These are phyloP conservation scores for Oxyura jamaicensis DNA, from an alignment of 2,113 vertebrate genomes.

Conservation along the genomic window DNA sequence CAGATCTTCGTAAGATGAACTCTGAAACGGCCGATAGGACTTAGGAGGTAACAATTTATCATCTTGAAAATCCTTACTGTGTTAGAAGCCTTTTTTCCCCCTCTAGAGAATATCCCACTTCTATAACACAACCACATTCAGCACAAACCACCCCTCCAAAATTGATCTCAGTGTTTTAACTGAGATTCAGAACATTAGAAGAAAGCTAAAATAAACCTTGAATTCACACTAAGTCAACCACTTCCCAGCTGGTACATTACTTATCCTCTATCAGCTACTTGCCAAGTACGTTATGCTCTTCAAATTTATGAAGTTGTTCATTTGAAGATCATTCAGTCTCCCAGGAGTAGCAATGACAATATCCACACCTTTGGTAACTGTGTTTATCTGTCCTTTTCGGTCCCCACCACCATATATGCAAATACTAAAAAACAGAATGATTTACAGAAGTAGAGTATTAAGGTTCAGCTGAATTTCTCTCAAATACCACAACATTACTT, in stretches of 20 bases:
- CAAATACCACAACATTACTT: background rate
- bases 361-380: constrained; percentile 87
- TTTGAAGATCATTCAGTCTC: constrained; percentile 92
- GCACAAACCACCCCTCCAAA: background rate
- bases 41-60: background rate
- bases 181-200: background rate
- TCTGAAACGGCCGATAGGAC: background rate
- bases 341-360: constrained; percentile 97
- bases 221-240: background rate
- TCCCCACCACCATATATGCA: constrained; percentile 96
- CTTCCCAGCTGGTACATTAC: background rate
- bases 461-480: background rate
- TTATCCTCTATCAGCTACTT: constrained; percentile 44
- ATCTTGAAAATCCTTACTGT: background rate
- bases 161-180: background rate
- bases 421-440: constrained; percentile 77
- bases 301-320: constrained; percentile 90
- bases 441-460: background rate
- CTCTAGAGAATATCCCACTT: background rate
- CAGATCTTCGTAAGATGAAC: background rate
- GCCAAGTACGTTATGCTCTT: constrained; percentile 92
- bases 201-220: background rate
- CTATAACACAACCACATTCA: background rate
- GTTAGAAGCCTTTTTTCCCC: background rate
- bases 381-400: constrained; percentile 85